Conservation (phyloP, 2,797 vertebrate genomes). For the Triplophysa yarkandensis region DNA sequence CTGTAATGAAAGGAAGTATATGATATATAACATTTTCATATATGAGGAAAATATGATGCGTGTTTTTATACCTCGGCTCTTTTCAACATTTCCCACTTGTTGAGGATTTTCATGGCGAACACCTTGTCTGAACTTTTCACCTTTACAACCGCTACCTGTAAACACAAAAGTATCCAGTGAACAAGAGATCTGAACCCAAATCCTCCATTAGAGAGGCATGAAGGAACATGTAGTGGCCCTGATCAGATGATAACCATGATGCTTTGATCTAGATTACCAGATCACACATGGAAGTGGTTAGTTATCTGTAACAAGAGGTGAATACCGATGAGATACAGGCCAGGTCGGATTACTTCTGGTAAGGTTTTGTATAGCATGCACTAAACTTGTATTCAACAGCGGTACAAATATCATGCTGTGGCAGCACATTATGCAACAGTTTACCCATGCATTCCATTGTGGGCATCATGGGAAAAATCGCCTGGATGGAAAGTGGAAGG, state of each 20-base stretch:
- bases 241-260: constrained; percentile 14
- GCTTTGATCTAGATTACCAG: constrained; percentile 25
- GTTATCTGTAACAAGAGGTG: constrained; percentile 12
- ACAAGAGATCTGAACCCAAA: constrained; percentile 2
- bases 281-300: constrained; percentile 26
- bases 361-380: not conserved
- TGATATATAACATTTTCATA: not conserved
- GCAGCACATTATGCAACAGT: not conserved
- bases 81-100: constrained; percentile 99
- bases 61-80: constrained; percentile 87
- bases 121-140: constrained; percentile 96
- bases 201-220: not conserved
- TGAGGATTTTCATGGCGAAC: constrained; percentile 99
- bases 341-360: constrained; percentile 25
- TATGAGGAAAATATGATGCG: not conserved
- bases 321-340: constrained; percentile 28
- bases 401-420: no score
- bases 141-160: constrained; percentile 96
- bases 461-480: constrained; percentile 6
- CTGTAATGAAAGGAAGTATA: constrained; percentile 64
- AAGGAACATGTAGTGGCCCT: constrained; percentile 1
- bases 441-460: not conserved
- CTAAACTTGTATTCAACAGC: not conserved
- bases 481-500: constrained; percentile 6
- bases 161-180: not conserved